Percentiles rank a stretch among this genome's conserved stretches.
phyloP scores from a whole-genome alignment of 2,797 vertebrate species.

The Manis crassicaudata region DNA sequence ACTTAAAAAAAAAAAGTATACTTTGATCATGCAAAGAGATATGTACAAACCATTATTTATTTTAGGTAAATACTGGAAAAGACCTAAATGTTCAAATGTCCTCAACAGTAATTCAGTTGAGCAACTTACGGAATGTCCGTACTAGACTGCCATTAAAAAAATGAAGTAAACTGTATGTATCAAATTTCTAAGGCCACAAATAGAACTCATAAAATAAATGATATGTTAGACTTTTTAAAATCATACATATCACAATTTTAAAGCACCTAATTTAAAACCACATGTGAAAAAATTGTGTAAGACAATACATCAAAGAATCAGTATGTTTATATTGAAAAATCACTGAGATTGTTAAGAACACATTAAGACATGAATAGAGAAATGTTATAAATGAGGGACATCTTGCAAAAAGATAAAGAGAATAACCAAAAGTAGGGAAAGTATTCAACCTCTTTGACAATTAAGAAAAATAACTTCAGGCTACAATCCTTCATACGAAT shows the following conservation, averaged over 20 bases:
- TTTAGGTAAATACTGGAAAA: not conserved
- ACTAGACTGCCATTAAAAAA: not conserved
- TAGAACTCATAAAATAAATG: not conserved
- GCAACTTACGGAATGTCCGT: not conserved
- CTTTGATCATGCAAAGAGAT: not conserved
- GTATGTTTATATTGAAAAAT: not conserved
- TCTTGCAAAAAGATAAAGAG: not conserved
- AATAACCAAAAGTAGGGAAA: not conserved
- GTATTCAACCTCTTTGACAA: not conserved
- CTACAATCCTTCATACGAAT: not conserved
- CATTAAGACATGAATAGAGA: not conserved
- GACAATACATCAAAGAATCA: not conserved
- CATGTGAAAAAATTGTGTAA: not conserved
- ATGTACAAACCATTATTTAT: not conserved
- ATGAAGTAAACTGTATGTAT: not conserved
- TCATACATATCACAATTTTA: not conserved
- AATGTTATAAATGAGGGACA: not conserved
- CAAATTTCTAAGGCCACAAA: not conserved
- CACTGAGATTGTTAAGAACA: not conserved
- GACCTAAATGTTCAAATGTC: not conserved
- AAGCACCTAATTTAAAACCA: conserved; percentile 9
- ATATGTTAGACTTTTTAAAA: not conserved
- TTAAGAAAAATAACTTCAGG: not conserved
- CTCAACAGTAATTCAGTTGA: not conserved
- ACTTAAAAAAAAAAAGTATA: not conserved